phyloP scores from a whole-genome alignment of 2,888 invertebrate species.

The Rhimphoctona megacephalus region DNA sequence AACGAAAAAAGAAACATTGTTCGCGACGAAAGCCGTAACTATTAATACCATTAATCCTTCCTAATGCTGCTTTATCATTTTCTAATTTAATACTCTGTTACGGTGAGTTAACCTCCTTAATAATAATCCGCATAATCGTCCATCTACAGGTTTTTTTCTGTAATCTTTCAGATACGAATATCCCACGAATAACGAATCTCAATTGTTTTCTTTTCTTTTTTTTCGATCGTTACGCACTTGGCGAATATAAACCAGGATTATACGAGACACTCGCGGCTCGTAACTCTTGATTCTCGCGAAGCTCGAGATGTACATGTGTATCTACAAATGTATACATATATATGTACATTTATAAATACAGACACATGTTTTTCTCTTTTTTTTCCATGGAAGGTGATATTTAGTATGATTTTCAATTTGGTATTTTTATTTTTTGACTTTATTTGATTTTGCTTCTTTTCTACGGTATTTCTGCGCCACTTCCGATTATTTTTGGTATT shows the following conservation, averaged over 20 bases:
- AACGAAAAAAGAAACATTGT: constrained; percentile 10
- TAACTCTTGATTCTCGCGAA: constrained; percentile 75
- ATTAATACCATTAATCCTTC: constrained; percentile 48
- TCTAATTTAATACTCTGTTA: constrained; percentile 54
- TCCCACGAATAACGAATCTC: constrained; percentile 55
- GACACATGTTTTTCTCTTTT: background rate
- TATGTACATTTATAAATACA: background rate
- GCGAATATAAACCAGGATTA: constrained; percentile 81
- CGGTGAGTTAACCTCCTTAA: constrained; percentile 56
- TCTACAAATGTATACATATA: background rate
- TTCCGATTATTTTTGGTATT: background rate
- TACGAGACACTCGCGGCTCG: constrained; percentile 76
- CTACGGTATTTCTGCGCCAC: background rate
- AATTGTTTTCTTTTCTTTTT: constrained; percentile 54
- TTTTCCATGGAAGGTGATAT: background rate
- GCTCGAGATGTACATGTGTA: constrained; percentile 25
- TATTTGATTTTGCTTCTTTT: background rate
- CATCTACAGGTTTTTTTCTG: constrained; percentile 46
- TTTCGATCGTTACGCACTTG: constrained; percentile 71
- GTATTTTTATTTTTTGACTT: background rate
- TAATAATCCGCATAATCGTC: constrained; percentile 66
- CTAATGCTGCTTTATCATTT: constrained; percentile 55
- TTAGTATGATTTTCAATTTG: background rate
- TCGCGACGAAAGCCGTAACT: constrained; percentile 20
- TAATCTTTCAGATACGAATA: constrained; percentile 17